A percentile compares a stretch with the other conserved stretches of the same genome.
phyloP scores from a whole-genome alignment of 2,888 invertebrate genomes.

The Phengaris arion region DNA sequence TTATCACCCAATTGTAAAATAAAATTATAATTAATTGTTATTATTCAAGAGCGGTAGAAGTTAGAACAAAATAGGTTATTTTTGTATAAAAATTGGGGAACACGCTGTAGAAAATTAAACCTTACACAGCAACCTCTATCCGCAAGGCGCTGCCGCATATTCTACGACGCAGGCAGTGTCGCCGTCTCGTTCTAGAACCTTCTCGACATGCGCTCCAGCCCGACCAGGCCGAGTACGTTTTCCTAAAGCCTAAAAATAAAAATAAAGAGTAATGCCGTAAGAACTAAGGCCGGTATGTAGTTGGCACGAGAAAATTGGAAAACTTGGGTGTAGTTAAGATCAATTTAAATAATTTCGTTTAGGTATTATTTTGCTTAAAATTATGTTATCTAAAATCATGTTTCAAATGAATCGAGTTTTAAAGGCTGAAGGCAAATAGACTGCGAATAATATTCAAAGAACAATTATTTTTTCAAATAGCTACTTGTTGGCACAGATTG shows the following conservation, averaged over 20 bases:
- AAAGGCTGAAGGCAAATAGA: background rate
- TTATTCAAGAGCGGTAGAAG: too few relatives aligned
- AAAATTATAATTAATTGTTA: too few relatives aligned
- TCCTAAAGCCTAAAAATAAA: slow-evolving; percentile 48
- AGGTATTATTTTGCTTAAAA: background rate
- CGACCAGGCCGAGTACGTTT: slow-evolving; percentile 60
- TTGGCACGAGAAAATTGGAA: too few relatives aligned
- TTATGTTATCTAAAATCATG: background rate
- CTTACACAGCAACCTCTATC: slow-evolving; percentile 63
- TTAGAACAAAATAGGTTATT: background rate
- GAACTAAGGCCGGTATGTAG: too few relatives aligned
- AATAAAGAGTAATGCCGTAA: slow-evolving; percentile 29
- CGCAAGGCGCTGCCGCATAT: slow-evolving; percentile 63
- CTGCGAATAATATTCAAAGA: background rate
- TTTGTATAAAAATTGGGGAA: background rate
- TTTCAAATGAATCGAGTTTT: background rate
- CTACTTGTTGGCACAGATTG: background rate
- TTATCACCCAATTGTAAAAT: too few relatives aligned
- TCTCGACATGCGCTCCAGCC: slow-evolving; percentile 60
- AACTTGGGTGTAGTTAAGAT: too few relatives aligned
- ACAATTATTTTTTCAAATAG: background rate
- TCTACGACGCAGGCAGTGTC: slow-evolving; percentile 57
- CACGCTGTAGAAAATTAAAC: slow-evolving; percentile 3
- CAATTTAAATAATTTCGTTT: too few relatives aligned
- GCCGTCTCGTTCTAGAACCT: slow-evolving; percentile 57